Base-by-base conservation (phyloP, 2,888 invertebrate genomes). In the Halictus quadricinctus region DNA sequence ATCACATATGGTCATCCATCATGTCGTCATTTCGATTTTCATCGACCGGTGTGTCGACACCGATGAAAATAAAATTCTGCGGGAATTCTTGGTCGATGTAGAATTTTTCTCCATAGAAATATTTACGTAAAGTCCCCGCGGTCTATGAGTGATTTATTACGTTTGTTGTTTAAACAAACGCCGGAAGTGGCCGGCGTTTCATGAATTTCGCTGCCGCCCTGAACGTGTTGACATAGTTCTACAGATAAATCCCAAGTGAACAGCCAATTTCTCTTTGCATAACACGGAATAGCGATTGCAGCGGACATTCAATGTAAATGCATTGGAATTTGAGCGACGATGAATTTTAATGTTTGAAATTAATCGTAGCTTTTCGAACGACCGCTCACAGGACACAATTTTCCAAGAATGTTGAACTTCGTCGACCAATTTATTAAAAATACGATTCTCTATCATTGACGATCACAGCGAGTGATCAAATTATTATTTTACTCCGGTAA, bases 241-340 rank as follows among this genome's bases (percentile, higher is more conserved):
- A n/a, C 54, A n/a, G 64, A 64, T 29, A 64, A 15, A 64, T 29
- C 13, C 29, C 29, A 54, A 54, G 21, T n/a, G 54, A 54, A 21
- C 21, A 54, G 54, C 64, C 64, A 64, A 64, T 64, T 64, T 64
- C 64, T 64, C 54, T n/a, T 54, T 54, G 54, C 54, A 54, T 54
- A 54, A 54, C 54, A n/a, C 21, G 54, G 21, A n/a, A n/a, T 54
- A n/a, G 21, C 54, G 54, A 54, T 54, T 54, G 21, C 54, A n/a
- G 21, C 21, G 54, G 21, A n/a, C 21, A 54, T 54, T 54, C 54
- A n/a, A 54, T 54, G 54, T n/a, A n/a, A 21, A 54, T 54, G 21
- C 54, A 54, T 21, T 54, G 8, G 54, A 21, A 54, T 54, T 54
- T 21, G 54, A 54, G 21, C 21, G 54, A 54, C 21, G 54, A 54